Conservation (phyloP, 2,113 vertebrate genomes). For the Oplegnathus fasciatus region DNA sequence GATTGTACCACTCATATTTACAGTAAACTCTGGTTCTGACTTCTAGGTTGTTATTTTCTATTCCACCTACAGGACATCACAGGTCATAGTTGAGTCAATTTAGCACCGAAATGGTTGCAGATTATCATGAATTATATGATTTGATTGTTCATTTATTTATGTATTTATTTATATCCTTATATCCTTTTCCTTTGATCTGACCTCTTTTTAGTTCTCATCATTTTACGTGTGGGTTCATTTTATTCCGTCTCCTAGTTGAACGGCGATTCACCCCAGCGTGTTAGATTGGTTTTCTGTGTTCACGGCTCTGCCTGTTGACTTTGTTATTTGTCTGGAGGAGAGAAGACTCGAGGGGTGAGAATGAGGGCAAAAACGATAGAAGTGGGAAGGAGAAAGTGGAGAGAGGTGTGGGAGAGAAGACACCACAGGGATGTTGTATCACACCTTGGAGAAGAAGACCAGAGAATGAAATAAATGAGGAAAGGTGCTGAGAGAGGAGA, state of each 20-base stretch:
- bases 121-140: too few relatives aligned
- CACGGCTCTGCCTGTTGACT: slow-evolving; percentile 23
- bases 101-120: not conserved
- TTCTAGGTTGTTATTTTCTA: too few relatives aligned
- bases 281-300: slow-evolving; percentile 25
- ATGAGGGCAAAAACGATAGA: slow-evolving; percentile 20
- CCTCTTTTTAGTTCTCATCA: not conserved
- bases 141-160: not conserved
- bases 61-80: too few relatives aligned
- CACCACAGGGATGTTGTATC: slow-evolving; percentile 35
- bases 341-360: slow-evolving; percentile 38
- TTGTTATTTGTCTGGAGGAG: slow-evolving; percentile 34
- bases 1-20: too few relatives aligned
- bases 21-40: too few relatives aligned
- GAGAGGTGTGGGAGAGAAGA: slow-evolving; percentile 21
- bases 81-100: not conserved
- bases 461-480: slow-evolving; percentile 58
- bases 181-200: not conserved
- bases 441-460: slow-evolving; percentile 48
- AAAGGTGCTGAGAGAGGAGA: slow-evolving; percentile 48
- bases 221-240: slow-evolving; percentile 2
- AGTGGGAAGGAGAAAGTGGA: slow-evolving; percentile 37
- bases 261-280: not conserved
- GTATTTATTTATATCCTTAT: not conserved
- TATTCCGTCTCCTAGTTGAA: not conserved